Evolutionary conservation across 2,113 vertebrate species (phyloP), one percentile per base, ranked within the genome.

Genomic region (Onychostoma macrolepis): DNA sequence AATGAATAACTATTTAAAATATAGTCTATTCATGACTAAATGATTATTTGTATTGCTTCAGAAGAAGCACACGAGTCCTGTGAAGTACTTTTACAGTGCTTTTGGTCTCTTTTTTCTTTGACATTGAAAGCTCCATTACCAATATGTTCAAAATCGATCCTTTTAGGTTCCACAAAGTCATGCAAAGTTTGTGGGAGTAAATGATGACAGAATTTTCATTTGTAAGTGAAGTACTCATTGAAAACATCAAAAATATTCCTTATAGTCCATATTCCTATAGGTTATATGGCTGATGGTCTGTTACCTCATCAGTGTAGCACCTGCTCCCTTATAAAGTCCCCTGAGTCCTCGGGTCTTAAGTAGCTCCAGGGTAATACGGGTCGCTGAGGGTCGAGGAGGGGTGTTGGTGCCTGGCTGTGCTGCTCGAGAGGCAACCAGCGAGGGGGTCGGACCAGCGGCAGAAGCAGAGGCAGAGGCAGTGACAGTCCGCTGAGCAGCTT

Each of bases 291-390:
- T 50, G 26, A 33, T 5, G 61, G 67, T 89, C 28, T 88, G 79
- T 94, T 50, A 97, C 97, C 97, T 97, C 91, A 97, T 93, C 85
- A 97, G 91, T 0, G 96, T 96, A 85, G 94, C 96, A 28, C 96
- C 95, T 33, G 94, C 93, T 6, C 96, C 96, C 33, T 90, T 94
- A 90, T 96, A 96, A 43, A 97, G 94, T 15, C 96, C 96, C 4
- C 91, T 90, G 82, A 96, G 86, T 6, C 96, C 96, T 10, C 90
- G 93, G 0, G 94, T 95, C 76, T 71, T 94, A 48, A 96, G 91
- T 72, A 97, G 93, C 81, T 97, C 91, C 89, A 87, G 12, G 1
- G 95, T 94, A 43, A 96, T 96, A 81, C 90, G 17, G 0, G 41
- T 94, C 85, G 95, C 96, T 0, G 96, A 96, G 0, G 92, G 80